phyloP scores from a whole-genome alignment of 30 jellyfish, hydroid and myxozoan genomes.

The Aurelia sp. region DNA sequence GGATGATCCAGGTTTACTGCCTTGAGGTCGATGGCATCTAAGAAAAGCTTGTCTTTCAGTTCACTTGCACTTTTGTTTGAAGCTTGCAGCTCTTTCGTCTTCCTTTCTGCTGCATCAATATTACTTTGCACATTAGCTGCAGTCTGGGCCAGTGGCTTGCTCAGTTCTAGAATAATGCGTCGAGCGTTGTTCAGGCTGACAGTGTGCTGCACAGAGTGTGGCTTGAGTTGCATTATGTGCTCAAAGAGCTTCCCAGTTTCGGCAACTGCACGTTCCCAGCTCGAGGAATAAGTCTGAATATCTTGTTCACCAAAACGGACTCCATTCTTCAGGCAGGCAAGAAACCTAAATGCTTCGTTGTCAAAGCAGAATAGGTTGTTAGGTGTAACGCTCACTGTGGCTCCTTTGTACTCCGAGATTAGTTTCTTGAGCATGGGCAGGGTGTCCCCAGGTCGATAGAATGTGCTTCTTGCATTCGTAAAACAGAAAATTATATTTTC shows the following conservation, averaged over 20 bases:
- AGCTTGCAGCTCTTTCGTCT: constrained; percentile 33
- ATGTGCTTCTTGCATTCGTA: constrained; percentile 77
- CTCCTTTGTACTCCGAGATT: constrained; percentile 51
- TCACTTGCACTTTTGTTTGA: constrained; percentile 59
- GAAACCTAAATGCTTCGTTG: constrained; percentile 74
- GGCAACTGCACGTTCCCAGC: constrained; percentile 71
- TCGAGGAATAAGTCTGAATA: constrained; percentile 65
- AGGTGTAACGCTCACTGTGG: constrained; percentile 32
- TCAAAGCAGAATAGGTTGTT: constrained; percentile 67
- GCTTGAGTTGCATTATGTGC: constrained; percentile 40
- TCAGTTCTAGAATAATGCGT: constrained; percentile 48
- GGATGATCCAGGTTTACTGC: constrained; percentile 40
- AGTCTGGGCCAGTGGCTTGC: constrained; percentile 71
- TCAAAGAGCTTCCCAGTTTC: constrained; percentile 56
- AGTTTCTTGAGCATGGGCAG: constrained; percentile 52
- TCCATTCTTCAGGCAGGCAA: constrained; percentile 61
- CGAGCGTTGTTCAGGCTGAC: constrained; percentile 68
- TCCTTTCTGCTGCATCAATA: constrained; percentile 53
- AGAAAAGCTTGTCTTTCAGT: constrained; percentile 31
- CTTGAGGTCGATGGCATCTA: constrained; percentile 39
- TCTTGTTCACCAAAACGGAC: constrained; percentile 40
- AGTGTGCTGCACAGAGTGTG: constrained; percentile 57
- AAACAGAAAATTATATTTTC: constrained; percentile 67
- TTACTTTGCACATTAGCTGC: constrained; percentile 53
- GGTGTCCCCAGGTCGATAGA: constrained; percentile 81